A percentile compares a stretch with the other conserved stretches of the same genome.
Conservation (phyloP, 1,140 invertebrate species). For the Dysdera silvatica region DNA sequence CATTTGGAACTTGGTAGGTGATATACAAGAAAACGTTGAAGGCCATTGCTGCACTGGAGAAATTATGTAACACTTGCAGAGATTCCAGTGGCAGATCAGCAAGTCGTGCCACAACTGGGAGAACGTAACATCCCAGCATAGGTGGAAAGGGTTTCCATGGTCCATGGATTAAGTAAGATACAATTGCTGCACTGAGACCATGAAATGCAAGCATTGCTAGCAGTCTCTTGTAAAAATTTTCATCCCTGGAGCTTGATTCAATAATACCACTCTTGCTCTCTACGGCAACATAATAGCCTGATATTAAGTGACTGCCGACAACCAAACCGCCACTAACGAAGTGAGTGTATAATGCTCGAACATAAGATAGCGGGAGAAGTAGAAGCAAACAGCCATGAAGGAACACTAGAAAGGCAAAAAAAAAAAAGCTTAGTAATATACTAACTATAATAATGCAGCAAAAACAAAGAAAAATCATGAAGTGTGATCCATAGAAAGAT, state of each 20-base stretch:
- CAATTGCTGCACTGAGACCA: conserved; percentile 43
- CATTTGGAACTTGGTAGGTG: conserved; percentile 45
- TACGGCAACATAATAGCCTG: conserved; percentile 45
- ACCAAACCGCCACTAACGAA: conserved; percentile 46
- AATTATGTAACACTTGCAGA: conserved; percentile 48
- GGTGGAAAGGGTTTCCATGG: conserved; percentile 42
- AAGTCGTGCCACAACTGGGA: conserved; percentile 48
- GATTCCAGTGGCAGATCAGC: conserved; percentile 44
- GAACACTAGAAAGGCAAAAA: conserved; percentile 43
- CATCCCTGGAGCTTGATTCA: conserved; percentile 37
- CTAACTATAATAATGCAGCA: not conserved
- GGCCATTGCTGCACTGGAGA: conserved; percentile 44
- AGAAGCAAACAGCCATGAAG: conserved; percentile 48
- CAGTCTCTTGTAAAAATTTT: conserved; percentile 38
- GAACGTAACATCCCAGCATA: conserved; percentile 45
- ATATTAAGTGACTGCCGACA: conserved; percentile 45
- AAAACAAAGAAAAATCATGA: not conserved
- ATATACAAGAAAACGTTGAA: conserved; percentile 46
- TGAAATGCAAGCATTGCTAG: conserved; percentile 44
- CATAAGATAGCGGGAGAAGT: conserved; percentile 47
- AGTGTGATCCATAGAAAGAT: no score
- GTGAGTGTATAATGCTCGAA: conserved; percentile 51
- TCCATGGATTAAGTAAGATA: conserved; percentile 47
- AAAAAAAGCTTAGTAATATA: no score
- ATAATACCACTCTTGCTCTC: conserved; percentile 38